A percentile compares a stretch with the other conserved stretches of the same genome.
These are phyloP conservation scores for Oncorhynchus clarkii DNA, from an alignment of 2,113 vertebrate species.

Conservation along the genomic window DNA sequence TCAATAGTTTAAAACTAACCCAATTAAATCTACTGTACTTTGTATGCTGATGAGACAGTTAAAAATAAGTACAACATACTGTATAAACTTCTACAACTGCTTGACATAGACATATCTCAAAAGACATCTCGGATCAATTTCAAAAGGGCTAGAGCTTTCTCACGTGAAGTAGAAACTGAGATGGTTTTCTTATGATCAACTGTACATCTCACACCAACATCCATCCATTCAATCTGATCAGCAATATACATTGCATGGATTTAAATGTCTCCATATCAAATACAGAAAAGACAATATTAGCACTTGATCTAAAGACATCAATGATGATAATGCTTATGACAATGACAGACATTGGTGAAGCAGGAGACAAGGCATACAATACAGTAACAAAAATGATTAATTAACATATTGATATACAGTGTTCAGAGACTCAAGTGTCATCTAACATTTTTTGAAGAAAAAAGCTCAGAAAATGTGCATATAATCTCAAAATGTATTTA, in stretches of 20 bases:
- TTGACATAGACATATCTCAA: constrained; percentile 67
- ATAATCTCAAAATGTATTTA: constrained; percentile 77
- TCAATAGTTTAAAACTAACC: constrained; percentile 73
- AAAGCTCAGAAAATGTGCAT: constrained; percentile 63
- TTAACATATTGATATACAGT: constrained; percentile 63
- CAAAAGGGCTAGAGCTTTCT: constrained; percentile 61
- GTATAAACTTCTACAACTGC: constrained; percentile 71
- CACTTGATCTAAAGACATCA: constrained; percentile 61
- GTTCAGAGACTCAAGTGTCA: constrained; percentile 53
- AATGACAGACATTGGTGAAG: constrained; percentile 46
- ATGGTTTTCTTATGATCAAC: constrained; percentile 46
- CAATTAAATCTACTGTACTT: constrained; percentile 69
- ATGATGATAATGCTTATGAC: constrained; percentile 54
- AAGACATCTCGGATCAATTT: constrained; percentile 67
- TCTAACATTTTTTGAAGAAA: constrained; percentile 53
- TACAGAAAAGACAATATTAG: constrained; percentile 64
- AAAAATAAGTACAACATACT: constrained; percentile 65
- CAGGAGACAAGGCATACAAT: constrained; percentile 51
- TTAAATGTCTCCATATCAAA: constrained; percentile 63
- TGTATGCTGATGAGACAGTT: constrained; percentile 62
- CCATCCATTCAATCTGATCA: constrained; percentile 49
- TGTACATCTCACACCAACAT: constrained; percentile 37
- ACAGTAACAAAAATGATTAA: constrained; percentile 47
- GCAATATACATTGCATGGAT: constrained; percentile 62
- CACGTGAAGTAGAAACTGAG: constrained; percentile 48